phyloP scores from a whole-genome alignment of 2,888 invertebrate genomes.

The Tanypteryx hageni region DNA sequence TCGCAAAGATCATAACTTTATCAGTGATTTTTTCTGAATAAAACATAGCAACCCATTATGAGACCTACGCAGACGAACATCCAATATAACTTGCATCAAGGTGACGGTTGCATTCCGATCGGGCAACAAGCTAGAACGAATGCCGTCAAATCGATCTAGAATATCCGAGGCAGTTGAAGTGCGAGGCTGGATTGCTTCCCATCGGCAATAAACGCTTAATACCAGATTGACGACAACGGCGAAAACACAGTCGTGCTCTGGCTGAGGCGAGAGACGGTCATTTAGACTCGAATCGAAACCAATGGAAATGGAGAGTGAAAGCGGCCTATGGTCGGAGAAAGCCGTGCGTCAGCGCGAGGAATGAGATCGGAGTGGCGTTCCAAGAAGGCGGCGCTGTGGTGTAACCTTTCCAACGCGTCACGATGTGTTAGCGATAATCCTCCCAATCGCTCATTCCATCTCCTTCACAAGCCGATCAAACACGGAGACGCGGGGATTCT shows the following conservation, averaged over 20 bases:
- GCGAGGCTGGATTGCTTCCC: not conserved
- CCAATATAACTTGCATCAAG: too few relatives aligned
- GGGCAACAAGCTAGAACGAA: too few relatives aligned
- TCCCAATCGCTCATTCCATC: conserved; percentile 22
- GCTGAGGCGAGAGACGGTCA: not conserved
- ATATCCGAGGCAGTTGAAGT: not conserved
- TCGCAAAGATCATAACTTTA: too few relatives aligned
- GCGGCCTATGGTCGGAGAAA: conserved; percentile 59
- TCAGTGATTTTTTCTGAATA: too few relatives aligned
- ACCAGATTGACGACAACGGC: not conserved
- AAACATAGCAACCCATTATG: too few relatives aligned
- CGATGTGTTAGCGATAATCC: conserved; percentile 54
- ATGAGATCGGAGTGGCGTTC: conserved; percentile 47
- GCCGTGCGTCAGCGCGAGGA: conserved; percentile 31
- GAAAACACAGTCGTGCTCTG: not conserved
- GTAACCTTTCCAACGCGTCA: conserved; percentile 51
- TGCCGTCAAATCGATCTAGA: not conserved
- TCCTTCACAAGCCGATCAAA: conserved; percentile 10
- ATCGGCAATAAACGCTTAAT: not conserved
- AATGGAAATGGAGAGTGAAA: conserved; percentile 20
- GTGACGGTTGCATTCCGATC: too few relatives aligned
- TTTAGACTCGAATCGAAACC: not conserved
- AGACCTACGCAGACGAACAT: too few relatives aligned
- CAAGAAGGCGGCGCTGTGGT: conserved; percentile 60
- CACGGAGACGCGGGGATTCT: not conserved